Base-by-base conservation (phyloP, 2,113 vertebrate species). In the Lamprologus callipterus region DNA sequence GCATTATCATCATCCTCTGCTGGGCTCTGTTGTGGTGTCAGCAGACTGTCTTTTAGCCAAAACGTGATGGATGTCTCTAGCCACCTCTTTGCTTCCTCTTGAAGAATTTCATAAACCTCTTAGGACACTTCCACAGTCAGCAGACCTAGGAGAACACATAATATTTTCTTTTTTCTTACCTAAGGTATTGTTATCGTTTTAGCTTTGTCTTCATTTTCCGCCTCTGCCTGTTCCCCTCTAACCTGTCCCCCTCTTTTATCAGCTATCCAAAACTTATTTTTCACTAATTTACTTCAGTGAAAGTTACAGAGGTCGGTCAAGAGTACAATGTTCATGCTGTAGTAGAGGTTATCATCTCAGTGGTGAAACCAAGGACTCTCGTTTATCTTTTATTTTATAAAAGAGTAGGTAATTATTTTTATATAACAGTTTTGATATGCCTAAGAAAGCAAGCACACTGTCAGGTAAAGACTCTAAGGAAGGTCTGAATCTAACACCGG, bases 31-130 rank as follows among this genome's bases (percentile, higher is more conserved):
- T 90, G 85, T 93, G 75, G 88, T 90, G 91, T 93, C 92, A 93
- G 93, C 93, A 92, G 68, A 88, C 86, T 89, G 87, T 92, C 91
- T 93, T 88, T 94, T 82, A 81, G 78, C 57, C 75, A 80, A 83
- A 81, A 87, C 83, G 85, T 92, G 92, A 91, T 92, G 91, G 89
- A 94, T 93, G 87, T 91, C 83, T 91, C 55, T 79, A 73, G 84
- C 87, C 92, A 86, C 83, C 87, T 60, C 79, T 91, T 80, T 87
- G 83, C 86, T 83, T 54, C 83, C 90, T 75, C 83, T 16, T 65
- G 68, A 57, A 83, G 79, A 86, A 87, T 89, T 90, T 92, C 68
- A 89, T 79, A 85, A 91, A 84, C 89, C 84, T 90, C 88, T 92
- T 90, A 60, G 82, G 90, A 89, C 93, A 83, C 86, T 85, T 84